Evolutionary conservation across 2,888 invertebrate genomes (phyloP).

Genomic region (Sepioteuthis lessoniana): DNA sequence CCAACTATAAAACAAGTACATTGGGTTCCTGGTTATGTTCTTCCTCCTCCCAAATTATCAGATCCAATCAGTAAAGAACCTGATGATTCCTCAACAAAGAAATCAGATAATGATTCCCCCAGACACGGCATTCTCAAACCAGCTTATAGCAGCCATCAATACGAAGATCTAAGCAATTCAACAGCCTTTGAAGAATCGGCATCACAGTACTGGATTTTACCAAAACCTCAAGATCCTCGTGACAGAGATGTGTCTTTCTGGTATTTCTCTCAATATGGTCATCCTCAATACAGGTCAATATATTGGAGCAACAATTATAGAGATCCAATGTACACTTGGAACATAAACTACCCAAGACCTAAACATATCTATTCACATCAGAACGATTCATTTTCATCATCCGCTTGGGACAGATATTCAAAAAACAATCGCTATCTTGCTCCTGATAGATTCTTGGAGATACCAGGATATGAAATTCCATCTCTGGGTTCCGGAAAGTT

Average conservation of each 20-base stretch:
- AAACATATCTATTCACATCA: background rate
- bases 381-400: background rate
- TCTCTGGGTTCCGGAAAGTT: background rate
- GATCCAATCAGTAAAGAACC: background rate
- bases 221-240: background rate
- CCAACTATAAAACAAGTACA: background rate
- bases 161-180: background rate
- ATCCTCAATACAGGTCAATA: background rate
- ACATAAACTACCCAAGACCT: background rate
- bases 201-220: background rate
- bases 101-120: background rate
- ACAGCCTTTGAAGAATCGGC: background rate
- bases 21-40: background rate
- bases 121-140: background rate
- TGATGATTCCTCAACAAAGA: background rate
- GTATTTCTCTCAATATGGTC: background rate
- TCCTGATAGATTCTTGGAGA: background rate
- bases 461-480: background rate
- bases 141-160: background rate
- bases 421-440: background rate
- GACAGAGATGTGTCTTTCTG: background rate
- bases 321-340: background rate
- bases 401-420: background rate
- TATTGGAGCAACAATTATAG: background rate
- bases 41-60: background rate